Conservation (phyloP, 1,140 invertebrate species). For the Cylas formicarius region DNA sequence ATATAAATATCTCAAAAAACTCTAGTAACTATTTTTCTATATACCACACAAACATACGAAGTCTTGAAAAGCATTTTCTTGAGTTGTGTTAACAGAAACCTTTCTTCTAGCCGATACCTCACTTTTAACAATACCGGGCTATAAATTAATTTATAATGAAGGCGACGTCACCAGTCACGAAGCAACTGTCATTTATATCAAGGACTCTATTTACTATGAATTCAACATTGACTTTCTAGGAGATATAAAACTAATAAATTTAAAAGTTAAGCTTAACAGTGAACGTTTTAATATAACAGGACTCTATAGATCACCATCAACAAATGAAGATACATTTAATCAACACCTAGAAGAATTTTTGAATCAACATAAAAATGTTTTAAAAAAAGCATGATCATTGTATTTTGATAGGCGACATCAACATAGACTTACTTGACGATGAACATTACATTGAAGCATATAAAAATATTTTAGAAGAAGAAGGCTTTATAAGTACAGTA, state of each 20-base stretch:
- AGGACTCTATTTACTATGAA: background rate
- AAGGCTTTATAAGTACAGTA: slow-evolving; percentile 1
- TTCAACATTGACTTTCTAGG: background rate
- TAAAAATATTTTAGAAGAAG: slow-evolving; percentile 7
- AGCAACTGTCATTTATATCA: background rate
- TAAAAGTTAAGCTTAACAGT: background rate
- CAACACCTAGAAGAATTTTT: background rate
- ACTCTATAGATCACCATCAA: slow-evolving; percentile 3
- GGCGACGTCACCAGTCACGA: slow-evolving; percentile 3
- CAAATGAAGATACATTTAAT: background rate
- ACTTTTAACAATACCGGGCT: background rate
- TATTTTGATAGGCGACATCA: slow-evolving; percentile 2
- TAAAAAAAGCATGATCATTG: background rate
- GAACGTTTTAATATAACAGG: slow-evolving; percentile 1
- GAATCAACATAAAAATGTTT: background rate
- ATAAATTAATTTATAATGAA: background rate
- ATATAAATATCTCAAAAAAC: too few species aligned
- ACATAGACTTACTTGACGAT: slow-evolving; percentile 1
- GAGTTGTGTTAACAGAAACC: slow-evolving; percentile 3
- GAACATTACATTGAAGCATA: slow-evolving; percentile 1
- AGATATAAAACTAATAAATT: background rate
- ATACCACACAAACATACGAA: too few species aligned
- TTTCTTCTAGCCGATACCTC: background rate
- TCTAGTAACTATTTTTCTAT: too few species aligned
- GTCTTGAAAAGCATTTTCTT: too few species aligned